phyloP scores from a whole-genome alignment of 2,888 invertebrate genomes.

The Habroteleia sp. region DNA sequence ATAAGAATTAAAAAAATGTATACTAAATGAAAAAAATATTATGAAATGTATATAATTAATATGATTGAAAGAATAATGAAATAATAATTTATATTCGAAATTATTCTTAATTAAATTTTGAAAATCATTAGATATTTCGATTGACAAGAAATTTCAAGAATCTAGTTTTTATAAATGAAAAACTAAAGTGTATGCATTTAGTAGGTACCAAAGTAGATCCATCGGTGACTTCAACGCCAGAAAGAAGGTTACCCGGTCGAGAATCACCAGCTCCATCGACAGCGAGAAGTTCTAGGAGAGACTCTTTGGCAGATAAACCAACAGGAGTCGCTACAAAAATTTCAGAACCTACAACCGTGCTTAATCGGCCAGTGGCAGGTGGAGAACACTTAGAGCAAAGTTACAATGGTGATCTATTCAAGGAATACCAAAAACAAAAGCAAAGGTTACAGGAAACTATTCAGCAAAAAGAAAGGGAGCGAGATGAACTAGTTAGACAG shows the following conservation, averaged over 20 bases:
- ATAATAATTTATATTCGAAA: too few relatives aligned
- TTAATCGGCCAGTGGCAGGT: constrained; percentile 69
- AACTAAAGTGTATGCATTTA: constrained; percentile 1
- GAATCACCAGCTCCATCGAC: constrained; percentile 87
- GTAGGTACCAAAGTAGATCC: constrained; percentile 75
- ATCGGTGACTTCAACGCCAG: constrained; percentile 86
- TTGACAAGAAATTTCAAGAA: too few relatives aligned
- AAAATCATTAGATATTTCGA: too few relatives aligned
- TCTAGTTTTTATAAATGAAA: too few relatives aligned
- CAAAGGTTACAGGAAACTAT: constrained; percentile 85
- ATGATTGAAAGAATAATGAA: too few relatives aligned
- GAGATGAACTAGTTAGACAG: constrained; percentile 82
- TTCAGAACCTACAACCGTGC: constrained; percentile 77
- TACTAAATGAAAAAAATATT: too few relatives aligned
- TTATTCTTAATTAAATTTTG: too few relatives aligned
- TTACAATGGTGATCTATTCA: constrained; percentile 87
- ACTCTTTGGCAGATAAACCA: constrained; percentile 84
- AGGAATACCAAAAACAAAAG: constrained; percentile 90
- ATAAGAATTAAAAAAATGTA: too few relatives aligned
- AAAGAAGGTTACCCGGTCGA: constrained; percentile 82
- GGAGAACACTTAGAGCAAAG: constrained; percentile 81
- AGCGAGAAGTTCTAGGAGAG: constrained; percentile 86
- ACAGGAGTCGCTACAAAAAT: constrained; percentile 74
- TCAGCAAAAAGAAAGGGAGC: constrained; percentile 82
- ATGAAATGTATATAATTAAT: too few relatives aligned